phyloP scores from a whole-genome alignment of 2,797 vertebrate genomes.

The Coendou prehensilis region DNA sequence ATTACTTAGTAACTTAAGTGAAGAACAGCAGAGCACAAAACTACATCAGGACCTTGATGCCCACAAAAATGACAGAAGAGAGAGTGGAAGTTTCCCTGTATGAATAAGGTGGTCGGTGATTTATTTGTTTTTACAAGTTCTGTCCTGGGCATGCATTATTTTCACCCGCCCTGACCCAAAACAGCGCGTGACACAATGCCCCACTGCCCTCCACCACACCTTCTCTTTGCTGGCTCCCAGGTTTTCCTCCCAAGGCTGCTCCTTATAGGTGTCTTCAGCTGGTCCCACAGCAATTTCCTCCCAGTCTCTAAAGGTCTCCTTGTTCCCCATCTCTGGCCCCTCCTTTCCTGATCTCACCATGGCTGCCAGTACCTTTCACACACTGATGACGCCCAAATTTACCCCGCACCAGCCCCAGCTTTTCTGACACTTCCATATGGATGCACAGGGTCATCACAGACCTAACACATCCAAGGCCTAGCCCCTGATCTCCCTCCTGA shows the following conservation, averaged over 20 bases:
- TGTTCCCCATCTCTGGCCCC: not conserved
- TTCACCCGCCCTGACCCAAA: not conserved
- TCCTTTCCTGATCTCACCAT: not conserved
- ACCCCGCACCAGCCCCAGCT: not conserved
- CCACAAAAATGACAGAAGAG: not conserved
- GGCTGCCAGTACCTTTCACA: not conserved
- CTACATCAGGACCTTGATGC: not conserved
- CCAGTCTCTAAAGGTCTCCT: not conserved
- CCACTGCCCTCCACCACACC: not conserved
- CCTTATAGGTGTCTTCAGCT: not conserved
- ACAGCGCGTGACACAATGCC: too few species aligned
- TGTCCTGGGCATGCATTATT: not conserved
- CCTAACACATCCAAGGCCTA: not conserved
- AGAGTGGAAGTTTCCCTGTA: not conserved
- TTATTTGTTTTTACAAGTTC: not conserved
- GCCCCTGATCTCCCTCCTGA: not conserved
- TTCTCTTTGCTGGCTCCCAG: not conserved
- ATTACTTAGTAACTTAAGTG: not conserved
- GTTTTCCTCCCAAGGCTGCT: not conserved
- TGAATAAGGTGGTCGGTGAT: not conserved
- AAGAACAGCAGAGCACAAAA: conserved; percentile 12
- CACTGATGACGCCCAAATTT: not conserved
- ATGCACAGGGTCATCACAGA: not conserved
- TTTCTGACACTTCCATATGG: not conserved
- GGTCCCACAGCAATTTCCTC: not conserved